A percentile compares a stretch with the other conserved stretches of the same genome.
These are phyloP conservation scores for Acleris laterana DNA, from an alignment of 2,888 invertebrate species.

Conservation along the genomic window DNA sequence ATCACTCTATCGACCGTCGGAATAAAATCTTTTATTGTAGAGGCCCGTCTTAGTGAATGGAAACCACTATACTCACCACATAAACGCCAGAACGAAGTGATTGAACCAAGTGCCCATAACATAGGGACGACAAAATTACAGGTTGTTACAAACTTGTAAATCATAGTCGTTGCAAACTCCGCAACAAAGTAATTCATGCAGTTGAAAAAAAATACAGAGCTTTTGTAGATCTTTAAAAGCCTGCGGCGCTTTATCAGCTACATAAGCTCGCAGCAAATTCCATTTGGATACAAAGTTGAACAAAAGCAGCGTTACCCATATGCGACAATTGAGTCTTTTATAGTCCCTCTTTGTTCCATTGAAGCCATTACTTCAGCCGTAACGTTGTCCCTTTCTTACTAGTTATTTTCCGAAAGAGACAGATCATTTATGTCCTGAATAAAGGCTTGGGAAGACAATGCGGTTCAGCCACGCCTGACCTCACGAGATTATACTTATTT, in stretches of 20 bases:
- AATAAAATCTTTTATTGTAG: too few relatives aligned
- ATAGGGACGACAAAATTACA: not conserved
- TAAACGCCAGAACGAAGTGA: too few relatives aligned
- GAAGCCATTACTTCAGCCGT: slow-evolving; percentile 46
- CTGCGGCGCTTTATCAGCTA: not conserved
- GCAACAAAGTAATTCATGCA: slow-evolving; percentile 4
- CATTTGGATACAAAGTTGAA: slow-evolving; percentile 57
- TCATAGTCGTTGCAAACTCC: not conserved
- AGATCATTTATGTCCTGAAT: slow-evolving; percentile 15
- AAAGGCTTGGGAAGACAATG: slow-evolving; percentile 60
- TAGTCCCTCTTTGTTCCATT: slow-evolving; percentile 51
- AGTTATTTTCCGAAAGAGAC: not conserved
- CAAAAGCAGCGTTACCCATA: slow-evolving; percentile 55
- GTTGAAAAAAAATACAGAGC: slow-evolving; percentile 14
- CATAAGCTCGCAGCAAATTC: slow-evolving; percentile 36
- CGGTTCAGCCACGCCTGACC: slow-evolving; percentile 70
- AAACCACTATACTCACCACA: too few relatives aligned
- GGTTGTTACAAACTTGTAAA: not conserved
- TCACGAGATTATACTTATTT: slow-evolving; percentile 67
- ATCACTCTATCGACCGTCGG: too few relatives aligned
- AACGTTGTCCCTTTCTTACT: not conserved
- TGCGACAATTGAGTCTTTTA: slow-evolving; percentile 57
- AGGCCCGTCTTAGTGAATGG: too few relatives aligned
- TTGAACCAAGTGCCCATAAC: not conserved
- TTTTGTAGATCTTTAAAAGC: slow-evolving; percentile 6